Percentiles rank a stretch among this genome's conserved stretches.
phyloP scores from a whole-genome alignment of 2,113 vertebrate species.

The Dinomys branickii region DNA sequence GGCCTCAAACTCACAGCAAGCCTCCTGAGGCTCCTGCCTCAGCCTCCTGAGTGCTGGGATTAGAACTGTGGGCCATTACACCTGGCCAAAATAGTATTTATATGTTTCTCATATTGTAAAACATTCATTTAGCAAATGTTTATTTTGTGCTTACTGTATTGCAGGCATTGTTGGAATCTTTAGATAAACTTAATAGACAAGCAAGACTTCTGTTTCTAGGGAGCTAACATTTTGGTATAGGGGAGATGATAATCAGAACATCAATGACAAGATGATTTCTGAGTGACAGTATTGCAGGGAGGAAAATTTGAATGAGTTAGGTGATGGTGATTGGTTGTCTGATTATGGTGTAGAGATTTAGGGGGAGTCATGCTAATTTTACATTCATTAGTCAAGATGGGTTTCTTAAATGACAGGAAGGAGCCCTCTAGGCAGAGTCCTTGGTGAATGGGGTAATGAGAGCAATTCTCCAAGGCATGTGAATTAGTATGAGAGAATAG shows the following conservation, averaged over 20 bases:
- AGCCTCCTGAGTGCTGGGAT: too few relatives aligned
- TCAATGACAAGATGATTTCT: neutral
- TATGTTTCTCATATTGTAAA: neutral
- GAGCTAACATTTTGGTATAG: neutral
- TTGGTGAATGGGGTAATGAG: neutral
- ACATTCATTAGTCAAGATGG: neutral
- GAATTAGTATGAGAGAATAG: neutral
- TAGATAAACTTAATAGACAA: constrained; percentile 19
- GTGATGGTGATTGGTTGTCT: neutral
- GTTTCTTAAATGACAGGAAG: neutral
- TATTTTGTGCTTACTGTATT: neutral
- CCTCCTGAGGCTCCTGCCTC: neutral
- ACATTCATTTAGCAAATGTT: neutral
- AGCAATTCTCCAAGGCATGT: neutral
- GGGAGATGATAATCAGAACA: constrained; percentile 13
- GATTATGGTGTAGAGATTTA: neutral
- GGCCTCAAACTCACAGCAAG: neutral
- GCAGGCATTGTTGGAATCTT: neutral
- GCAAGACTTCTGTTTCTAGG: neutral
- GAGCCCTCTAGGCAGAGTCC: neutral
- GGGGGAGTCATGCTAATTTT: neutral
- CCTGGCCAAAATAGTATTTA: neutral
- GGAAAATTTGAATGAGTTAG: neutral
- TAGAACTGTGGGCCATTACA: too few relatives aligned
- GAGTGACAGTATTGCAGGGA: neutral